Conservation (phyloP, 2,888 invertebrate species). For the Drosophila cyrtoloma region DNA sequence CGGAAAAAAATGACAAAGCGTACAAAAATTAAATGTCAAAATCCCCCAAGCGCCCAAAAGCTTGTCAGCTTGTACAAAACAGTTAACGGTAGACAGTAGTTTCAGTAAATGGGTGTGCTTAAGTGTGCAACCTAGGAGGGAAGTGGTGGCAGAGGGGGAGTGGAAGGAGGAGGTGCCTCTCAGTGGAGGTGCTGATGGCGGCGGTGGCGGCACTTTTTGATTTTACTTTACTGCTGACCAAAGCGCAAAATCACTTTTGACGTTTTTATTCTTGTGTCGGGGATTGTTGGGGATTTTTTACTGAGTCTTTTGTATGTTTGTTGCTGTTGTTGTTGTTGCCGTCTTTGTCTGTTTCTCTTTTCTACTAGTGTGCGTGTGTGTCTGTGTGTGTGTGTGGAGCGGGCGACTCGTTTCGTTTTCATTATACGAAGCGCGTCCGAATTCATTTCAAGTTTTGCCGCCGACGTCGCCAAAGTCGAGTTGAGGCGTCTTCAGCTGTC, state of each 20-base stretch:
- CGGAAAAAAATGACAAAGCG: constrained; percentile 10
- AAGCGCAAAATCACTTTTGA: constrained; percentile 82
- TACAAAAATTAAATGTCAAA: constrained; percentile 63
- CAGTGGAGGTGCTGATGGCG: constrained; percentile 64
- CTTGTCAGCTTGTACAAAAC: constrained; percentile 63
- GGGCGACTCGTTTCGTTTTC: constrained; percentile 79
- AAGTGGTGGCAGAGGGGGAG: neutral
- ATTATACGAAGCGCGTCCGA: constrained; percentile 78
- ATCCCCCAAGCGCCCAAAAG: constrained; percentile 58
- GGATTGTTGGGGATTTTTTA: constrained; percentile 36
- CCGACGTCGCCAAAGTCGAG: constrained; percentile 51
- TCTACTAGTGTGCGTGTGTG: constrained; percentile 2
- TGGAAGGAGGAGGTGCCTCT: constrained; percentile 4
- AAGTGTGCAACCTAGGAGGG: neutral
- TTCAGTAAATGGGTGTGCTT: constrained; percentile 6
- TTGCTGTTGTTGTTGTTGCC: constrained; percentile 10
- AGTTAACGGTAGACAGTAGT: constrained; percentile 61
- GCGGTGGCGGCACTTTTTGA: constrained; percentile 68
- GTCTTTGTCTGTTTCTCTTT: constrained; percentile 16
- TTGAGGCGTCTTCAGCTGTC: constrained; percentile 73
- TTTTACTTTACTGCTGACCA: constrained; percentile 70
- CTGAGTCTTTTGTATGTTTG: neutral
- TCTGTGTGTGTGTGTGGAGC: constrained; percentile 41
- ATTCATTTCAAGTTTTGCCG: constrained; percentile 78
- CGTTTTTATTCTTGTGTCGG: constrained; percentile 79